Base-by-base conservation (phyloP, 2,888 invertebrate species). In the Sinelater perroti region DNA sequence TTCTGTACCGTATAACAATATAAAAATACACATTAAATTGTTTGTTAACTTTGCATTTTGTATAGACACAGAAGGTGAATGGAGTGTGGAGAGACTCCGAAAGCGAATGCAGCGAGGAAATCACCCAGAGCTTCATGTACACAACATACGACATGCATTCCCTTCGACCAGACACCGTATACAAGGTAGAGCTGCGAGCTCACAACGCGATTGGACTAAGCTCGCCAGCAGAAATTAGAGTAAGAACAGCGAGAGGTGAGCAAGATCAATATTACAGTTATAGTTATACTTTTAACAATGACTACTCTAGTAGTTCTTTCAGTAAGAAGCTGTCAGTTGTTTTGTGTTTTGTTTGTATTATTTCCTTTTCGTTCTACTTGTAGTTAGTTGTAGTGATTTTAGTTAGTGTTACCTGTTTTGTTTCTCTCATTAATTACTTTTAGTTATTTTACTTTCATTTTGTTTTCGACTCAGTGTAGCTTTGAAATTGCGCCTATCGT, bases 201-300 rank as follows among this genome's bases (percentile, higher is more conserved):
- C 90, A 90, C 76, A 97, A 97, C 78, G 80, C 85, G 16, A 89
- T 95, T 62, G 96, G 95, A 54, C 87, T 82, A 78, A 93, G 95
- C 70, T 81, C 85, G 57, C 88, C 93, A 1, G 89, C 90, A 31
- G 85, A 87, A 73, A 84, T 92, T 67, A 85, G 88, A 75, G 84
- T 95, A 77, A 91, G 89, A 81, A 95, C 95, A 64, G 89, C 91
- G 72, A 85, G 88, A 84, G 93, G 94, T 93, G 89, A 91, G 91
- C 68, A 71, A 60, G 52, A 55, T 85, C 60, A 60, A 26, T 63
- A 63, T 57, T 65, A 60, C 35, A 61, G 60, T 60, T 62, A 63
- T 38, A 62, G 44, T 28, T 16, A 53, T 53, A 46, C 38, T 42
- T 20, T 31, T 49, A 50, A 36, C 52, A 53, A 28, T 13, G 18